Base-by-base conservation (phyloP, 2,888 invertebrate species). In the Chrysotoxum bicinctum region DNA sequence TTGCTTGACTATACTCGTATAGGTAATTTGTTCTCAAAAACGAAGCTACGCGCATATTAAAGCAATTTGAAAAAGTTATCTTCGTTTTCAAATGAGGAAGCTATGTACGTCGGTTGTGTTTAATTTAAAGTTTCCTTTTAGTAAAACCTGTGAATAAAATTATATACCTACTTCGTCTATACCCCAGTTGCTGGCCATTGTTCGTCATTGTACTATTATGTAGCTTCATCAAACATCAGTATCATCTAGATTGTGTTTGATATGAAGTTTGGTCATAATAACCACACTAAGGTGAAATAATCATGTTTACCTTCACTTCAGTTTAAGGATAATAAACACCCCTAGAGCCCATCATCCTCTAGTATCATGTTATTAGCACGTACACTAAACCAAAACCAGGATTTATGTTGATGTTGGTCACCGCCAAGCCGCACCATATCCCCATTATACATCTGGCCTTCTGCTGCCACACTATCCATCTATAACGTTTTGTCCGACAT, bases 231-330 rank as follows among this genome's bases (percentile, higher is more conserved):
- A 58, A 54, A 54, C 54, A 54, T 30, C 54, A 43, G 23, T 23
- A 43, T 62, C 10, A 43, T 40, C 21, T n/a, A 32, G 58, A 58
- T 58, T 58, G 58, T 58, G n/a, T 58, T 58, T 58, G 37, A 58
- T 48, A 60, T 54, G 26, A 74, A 58, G 60, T 60, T 37, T 66
- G 48, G 70, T 64, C 74, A 79, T 66, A 35, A 79, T 66, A 35
- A 50, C 30, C 50, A 66, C 50, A 69, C 68, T 23, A 62, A 64
- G 64, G 68, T 64, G 52, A 45, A 74, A 75, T 75, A 84, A 79
- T 75, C 58, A 80, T 84, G 80, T 84, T 84, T 84, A 84, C 80
- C 80, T 75, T 70, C 60, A 54, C 80, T 84, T 72, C 76, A 68
- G 72, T 73, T 76, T 72, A 72, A 60, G 66, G 64, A 72, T 85